phyloP scores from a whole-genome alignment of 2,113 vertebrate genomes.

The Erythrolamprus reginae region DNA sequence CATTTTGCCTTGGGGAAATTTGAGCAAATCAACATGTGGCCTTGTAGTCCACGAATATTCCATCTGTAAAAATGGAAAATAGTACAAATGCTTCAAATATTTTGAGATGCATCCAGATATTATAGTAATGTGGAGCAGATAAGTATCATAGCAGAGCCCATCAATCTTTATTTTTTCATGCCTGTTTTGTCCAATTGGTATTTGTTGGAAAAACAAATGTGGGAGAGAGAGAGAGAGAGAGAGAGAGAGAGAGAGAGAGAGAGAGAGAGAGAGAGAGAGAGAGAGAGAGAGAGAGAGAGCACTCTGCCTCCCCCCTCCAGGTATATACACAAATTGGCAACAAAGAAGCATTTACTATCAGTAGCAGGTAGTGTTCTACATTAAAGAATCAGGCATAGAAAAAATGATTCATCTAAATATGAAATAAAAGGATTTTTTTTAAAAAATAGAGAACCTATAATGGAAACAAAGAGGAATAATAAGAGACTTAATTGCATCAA shows the following conservation, averaged over 20 bases:
- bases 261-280: not conserved
- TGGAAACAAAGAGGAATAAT: too few species aligned
- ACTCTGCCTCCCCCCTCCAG: not conserved
- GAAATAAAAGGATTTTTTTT: too few species aligned
- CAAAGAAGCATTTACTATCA: not conserved
- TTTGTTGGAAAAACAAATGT: not conserved
- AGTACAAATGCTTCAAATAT: constrained; percentile 24
- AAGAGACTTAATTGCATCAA: too few species aligned
- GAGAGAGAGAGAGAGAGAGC: not conserved
- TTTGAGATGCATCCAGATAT: constrained; percentile 14
- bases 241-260: not conserved
- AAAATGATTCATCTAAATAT: not conserved
- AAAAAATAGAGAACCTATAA: too few species aligned
- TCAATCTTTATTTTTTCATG: constrained; percentile 8
- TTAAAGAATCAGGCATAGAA: not conserved
- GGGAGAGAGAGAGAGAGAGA: not conserved
- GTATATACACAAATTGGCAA: not conserved
- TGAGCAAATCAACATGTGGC: constrained; percentile 4
- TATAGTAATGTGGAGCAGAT: constrained; percentile 21
- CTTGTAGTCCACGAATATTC: constrained; percentile 7
- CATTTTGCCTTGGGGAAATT: not conserved
- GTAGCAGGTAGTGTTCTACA: not conserved
- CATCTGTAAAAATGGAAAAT: constrained; percentile 19
- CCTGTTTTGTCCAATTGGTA: not conserved
- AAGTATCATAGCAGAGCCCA: constrained; percentile 7